Conservation (phyloP, 2,888 invertebrate species). For the Isoperla grammatica region DNA sequence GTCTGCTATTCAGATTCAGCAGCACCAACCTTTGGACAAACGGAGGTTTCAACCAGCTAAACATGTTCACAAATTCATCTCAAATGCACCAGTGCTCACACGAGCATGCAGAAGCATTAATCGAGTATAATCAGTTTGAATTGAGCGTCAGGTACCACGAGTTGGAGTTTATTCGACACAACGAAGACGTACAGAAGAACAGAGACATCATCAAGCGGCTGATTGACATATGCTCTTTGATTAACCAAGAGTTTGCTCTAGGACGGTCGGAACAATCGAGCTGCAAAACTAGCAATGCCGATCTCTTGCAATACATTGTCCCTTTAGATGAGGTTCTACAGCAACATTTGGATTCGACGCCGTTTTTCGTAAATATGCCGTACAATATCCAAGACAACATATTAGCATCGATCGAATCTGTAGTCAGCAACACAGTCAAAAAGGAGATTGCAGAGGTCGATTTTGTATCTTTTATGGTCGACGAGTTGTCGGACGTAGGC, state of each 20-base stretch:
- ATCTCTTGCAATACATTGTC: conserved; percentile 23
- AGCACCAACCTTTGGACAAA: conserved; percentile 4
- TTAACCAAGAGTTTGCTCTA: conserved; percentile 8
- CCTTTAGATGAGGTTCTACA: conserved; percentile 5
- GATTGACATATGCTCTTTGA: conserved; percentile 2
- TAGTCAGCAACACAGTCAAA: background rate
- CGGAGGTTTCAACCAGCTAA: conserved; percentile 10
- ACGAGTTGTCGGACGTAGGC: conserved; percentile 10
- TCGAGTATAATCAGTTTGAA: conserved; percentile 7
- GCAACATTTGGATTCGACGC: conserved; percentile 1
- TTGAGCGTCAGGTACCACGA: conserved; percentile 6
- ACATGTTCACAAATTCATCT: conserved; percentile 7
- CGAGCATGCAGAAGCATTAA: conserved; percentile 10
- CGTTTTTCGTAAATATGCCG: conserved; percentile 3
- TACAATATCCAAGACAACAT: conserved; percentile 13
- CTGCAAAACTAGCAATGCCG: conserved; percentile 7
- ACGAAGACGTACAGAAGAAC: conserved; percentile 12
- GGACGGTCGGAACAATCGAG: conserved; percentile 1
- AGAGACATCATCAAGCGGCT: conserved; percentile 7
- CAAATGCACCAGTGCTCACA: conserved; percentile 4
- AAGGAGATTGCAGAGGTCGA: background rate
- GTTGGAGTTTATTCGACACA: conserved; percentile 4
- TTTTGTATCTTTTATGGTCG: conserved; percentile 9
- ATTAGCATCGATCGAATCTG: background rate
- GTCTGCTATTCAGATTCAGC: conserved; percentile 1